These are phyloP conservation scores for Rhinoptilus africanus DNA, from an alignment of 2,113 vertebrate genomes.

Conservation along the genomic window DNA sequence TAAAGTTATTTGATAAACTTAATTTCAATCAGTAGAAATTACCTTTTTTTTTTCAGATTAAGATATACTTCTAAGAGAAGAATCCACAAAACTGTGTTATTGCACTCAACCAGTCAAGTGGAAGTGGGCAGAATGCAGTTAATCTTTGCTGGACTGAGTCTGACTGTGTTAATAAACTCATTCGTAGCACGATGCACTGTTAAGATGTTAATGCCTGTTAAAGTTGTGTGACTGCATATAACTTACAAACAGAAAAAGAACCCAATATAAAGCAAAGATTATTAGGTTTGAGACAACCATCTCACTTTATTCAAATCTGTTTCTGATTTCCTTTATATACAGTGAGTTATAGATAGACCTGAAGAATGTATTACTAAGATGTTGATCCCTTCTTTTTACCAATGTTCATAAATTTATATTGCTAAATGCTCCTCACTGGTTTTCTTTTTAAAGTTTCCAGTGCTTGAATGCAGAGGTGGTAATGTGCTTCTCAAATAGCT, in stretches of 20 bases:
- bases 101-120: not conserved
- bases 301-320: not conserved
- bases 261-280: not conserved
- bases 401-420: not conserved
- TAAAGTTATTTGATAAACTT: not conserved
- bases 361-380: not conserved
- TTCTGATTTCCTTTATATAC: not conserved
- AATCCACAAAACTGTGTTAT: not conserved
- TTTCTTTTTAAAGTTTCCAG: not conserved
- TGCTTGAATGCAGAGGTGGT: not conserved
- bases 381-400: not conserved
- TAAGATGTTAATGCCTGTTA: not conserved
- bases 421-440: not conserved
- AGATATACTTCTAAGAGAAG: not conserved
- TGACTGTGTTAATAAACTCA: not conserved
- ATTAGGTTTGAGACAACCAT: not conserved
- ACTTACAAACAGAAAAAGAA: not conserved
- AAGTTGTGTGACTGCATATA: not conserved
- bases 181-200: fast-evolving
- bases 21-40: not conserved
- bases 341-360: not conserved
- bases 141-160: not conserved
- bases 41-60: not conserved
- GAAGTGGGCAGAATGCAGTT: not conserved
- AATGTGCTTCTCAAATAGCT: not conserved